Percentiles rank a stretch among this genome's conserved stretches.
These are phyloP conservation scores for Drosophila equinoxialis DNA, from an alignment of 1,140 invertebrate genomes.

Conservation along the genomic window DNA sequence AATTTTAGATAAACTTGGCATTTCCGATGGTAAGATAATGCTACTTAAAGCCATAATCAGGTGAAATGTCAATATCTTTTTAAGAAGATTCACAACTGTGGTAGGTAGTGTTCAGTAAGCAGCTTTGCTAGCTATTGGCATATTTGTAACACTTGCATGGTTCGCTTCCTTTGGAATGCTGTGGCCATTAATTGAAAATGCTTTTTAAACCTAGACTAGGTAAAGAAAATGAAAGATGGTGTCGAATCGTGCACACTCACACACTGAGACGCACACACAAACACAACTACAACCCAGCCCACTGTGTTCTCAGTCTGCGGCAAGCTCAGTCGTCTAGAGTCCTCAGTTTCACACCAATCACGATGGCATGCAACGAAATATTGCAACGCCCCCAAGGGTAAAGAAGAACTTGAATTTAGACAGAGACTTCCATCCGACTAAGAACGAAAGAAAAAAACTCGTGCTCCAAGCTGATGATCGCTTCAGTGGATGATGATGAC, in stretches of 20 bases:
- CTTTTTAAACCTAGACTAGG: slow-evolving; percentile 44
- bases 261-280: slow-evolving; percentile 28
- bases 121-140: slow-evolving; percentile 61
- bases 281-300: slow-evolving; percentile 12
- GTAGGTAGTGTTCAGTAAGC: slow-evolving; percentile 30
- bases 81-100: no score
- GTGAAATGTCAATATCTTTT: neutral
- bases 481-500: slow-evolving; percentile 11
- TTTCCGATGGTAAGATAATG: no score
- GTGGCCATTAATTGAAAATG: slow-evolving; percentile 80
- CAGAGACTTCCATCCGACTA: slow-evolving; percentile 23
- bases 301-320: slow-evolving; percentile 17
- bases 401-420: slow-evolving; percentile 19
- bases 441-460: slow-evolving; percentile 49
- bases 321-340: slow-evolving; percentile 33
- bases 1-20: no score
- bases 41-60: no score
- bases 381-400: slow-evolving; percentile 57
- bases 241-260: slow-evolving; percentile 67
- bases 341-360: slow-evolving; percentile 58
- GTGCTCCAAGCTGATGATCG: slow-evolving; percentile 58
- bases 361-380: slow-evolving; percentile 72
- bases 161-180: slow-evolving; percentile 54
- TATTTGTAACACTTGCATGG: slow-evolving; percentile 54
- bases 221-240: slow-evolving; percentile 77